These are phyloP conservation scores for Sarcophaga subvicina DNA, from an alignment of 2,888 invertebrate genomes.

Conservation along the genomic window DNA sequence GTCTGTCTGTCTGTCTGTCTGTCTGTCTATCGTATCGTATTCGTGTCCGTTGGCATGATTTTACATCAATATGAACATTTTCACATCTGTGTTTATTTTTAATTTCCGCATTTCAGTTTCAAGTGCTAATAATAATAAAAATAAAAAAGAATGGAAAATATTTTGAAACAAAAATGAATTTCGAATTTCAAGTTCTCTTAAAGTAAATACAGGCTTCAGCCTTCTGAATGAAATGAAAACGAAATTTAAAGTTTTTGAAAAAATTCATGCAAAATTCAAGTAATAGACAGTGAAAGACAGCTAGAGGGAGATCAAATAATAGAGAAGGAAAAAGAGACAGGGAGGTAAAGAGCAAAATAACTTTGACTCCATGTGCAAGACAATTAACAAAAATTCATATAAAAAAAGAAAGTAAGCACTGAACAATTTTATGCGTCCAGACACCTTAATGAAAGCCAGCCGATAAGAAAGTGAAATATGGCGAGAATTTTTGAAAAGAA, in stretches of 20 bases:
- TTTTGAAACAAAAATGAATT: neutral
- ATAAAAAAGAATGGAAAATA: constrained; percentile 9
- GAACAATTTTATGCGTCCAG: constrained; percentile 73
- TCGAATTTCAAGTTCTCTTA: constrained; percentile 15
- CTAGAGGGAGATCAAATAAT: neutral
- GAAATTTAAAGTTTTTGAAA: neutral
- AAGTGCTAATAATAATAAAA: constrained; percentile 57
- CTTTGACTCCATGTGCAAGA: constrained; percentile 77
- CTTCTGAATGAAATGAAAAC: constrained; percentile 49
- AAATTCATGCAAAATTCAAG: neutral
- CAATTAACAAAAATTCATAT: constrained; percentile 74
- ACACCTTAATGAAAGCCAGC: constrained; percentile 78
- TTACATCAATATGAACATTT: constrained; percentile 62
- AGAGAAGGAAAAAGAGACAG: neutral
- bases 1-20: constrained; percentile 21
- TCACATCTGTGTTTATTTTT: constrained; percentile 73
- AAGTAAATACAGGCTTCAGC: constrained; percentile 43
- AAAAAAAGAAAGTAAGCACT: constrained; percentile 67
- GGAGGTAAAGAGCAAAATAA: constrained; percentile 37
- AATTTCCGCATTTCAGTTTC: constrained; percentile 72
- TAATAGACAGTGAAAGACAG: too few relatives aligned
- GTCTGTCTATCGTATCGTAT: constrained; percentile 18
- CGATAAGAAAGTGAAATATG: constrained; percentile 78
- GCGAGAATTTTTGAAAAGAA: constrained; percentile 46
- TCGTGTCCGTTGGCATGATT: constrained; percentile 7